Evolutionary conservation across 2,888 invertebrate species (phyloP).

Genomic region (Latheticus oryzae): DNA sequence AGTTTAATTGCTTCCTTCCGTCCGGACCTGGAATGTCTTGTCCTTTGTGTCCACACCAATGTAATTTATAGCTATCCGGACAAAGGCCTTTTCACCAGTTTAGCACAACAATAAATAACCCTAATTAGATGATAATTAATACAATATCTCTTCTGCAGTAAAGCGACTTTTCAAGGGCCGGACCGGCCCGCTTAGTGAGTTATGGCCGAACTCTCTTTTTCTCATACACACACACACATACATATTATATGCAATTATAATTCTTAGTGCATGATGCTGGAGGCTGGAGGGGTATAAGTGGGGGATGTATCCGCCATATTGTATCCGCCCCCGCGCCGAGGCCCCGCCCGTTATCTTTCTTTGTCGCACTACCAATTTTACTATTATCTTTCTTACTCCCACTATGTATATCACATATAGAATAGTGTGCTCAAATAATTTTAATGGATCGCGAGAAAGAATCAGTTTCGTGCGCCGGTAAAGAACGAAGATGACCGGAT

Average conservation of each 20-base stretch:
- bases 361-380: conserved; percentile 47
- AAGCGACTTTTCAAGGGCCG: conserved; percentile 37
- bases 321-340: conserved; percentile 64
- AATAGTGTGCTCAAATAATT: conserved; percentile 64
- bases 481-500: conserved; percentile 54
- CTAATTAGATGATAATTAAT: conserved; percentile 63
- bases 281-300: conserved; percentile 59
- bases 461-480: conserved; percentile 60
- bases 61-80: conserved; percentile 45
- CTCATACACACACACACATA: conserved; percentile 60
- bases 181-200: conserved; percentile 51
- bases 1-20: conserved; percentile 51
- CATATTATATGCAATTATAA: conserved; percentile 66
- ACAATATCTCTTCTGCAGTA: conserved; percentile 53
- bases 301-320: conserved; percentile 65
- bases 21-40: conserved; percentile 7
- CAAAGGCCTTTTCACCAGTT: conserved; percentile 47
- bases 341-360: conserved; percentile 61
- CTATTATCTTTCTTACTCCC: conserved; percentile 52
- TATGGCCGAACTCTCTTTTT: conserved; percentile 53
- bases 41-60: conserved; percentile 21
- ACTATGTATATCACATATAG: conserved; percentile 63
- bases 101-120: conserved; percentile 57
- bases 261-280: conserved; percentile 64
- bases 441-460: conserved; percentile 65